Percentiles rank a stretch among this genome's conserved stretches.
Evolutionary conservation across 1,140 invertebrate species (phyloP).

Genomic region (Anoplolepis gracilipes): DNA sequence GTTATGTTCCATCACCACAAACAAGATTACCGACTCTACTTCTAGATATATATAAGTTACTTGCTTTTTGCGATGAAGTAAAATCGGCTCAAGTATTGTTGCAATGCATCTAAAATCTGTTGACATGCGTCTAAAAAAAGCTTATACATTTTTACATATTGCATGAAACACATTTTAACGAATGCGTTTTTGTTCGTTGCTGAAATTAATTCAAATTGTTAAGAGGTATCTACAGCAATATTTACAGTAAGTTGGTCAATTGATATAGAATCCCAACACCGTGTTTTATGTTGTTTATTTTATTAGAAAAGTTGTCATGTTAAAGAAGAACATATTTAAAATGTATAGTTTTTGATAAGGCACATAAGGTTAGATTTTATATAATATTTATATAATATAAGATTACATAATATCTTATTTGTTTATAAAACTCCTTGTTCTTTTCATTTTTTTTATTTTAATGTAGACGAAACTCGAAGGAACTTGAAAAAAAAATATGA

Average conservation of each 20-base stretch:
- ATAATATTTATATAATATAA: too few relatives aligned
- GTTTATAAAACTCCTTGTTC: neutral
- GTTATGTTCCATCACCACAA: constrained; percentile 64
- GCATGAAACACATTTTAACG: neutral
- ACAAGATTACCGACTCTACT: constrained; percentile 14
- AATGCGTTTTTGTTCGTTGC: neutral
- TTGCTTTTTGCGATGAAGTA: neutral
- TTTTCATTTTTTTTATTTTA: neutral
- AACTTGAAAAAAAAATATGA: neutral
- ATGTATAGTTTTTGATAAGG: constrained; percentile 1
- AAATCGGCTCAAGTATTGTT: neutral
- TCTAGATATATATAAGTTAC: constrained; percentile 42
- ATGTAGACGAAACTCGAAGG: neutral
- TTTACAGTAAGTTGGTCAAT: neutral
- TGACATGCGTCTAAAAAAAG: neutral
- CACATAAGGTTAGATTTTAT: too few relatives aligned
- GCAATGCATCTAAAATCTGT: too few relatives aligned
- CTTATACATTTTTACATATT: neutral
- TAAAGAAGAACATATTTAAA: constrained; percentile 17
- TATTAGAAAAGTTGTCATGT: constrained; percentile 29
- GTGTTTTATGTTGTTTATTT: neutral
- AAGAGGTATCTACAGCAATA: constrained; percentile 9
- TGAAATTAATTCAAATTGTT: constrained; percentile 3
- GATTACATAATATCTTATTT: neutral
- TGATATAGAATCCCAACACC: constrained; percentile 15